Evolutionary conservation across 2,888 invertebrate genomes (phyloP).

Genomic region (Sicus ferrugineus): DNA sequence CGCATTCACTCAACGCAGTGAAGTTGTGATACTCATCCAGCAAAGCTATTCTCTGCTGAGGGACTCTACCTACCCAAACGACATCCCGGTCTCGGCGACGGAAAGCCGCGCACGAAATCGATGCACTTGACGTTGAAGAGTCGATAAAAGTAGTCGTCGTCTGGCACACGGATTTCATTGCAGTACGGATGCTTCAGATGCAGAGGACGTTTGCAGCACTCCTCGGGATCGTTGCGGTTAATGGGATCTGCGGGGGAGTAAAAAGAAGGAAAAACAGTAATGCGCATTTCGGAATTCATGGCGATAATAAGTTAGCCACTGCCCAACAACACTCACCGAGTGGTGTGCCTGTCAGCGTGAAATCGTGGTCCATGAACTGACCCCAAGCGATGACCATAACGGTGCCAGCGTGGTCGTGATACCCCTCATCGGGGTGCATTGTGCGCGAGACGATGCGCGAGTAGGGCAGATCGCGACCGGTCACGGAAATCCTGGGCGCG

Average conservation of each 20-base stretch:
- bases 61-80: conserved; percentile 73
- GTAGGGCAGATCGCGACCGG: conserved; percentile 79
- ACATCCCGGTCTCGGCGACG: conserved; percentile 86
- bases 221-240: conserved; percentile 89
- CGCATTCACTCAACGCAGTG: too few species aligned
- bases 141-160: conserved; percentile 90
- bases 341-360: conserved; percentile 87
- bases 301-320: background rate
- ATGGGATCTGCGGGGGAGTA: conserved; percentile 71
- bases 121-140: conserved; percentile 85
- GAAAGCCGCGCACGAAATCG: conserved; percentile 89
- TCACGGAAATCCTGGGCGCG: conserved; percentile 80
- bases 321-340: conserved; percentile 70
- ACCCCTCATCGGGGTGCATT: conserved; percentile 92
- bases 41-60: background rate
- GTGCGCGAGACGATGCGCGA: conserved; percentile 87
- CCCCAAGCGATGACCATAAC: conserved; percentile 92
- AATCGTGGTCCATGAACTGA: conserved; percentile 95
- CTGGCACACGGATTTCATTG: conserved; percentile 86
- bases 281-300: background rate
- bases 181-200: conserved; percentile 90
- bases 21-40: too few species aligned
- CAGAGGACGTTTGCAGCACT: conserved; percentile 83
- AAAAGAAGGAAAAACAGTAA: background rate
- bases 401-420: conserved; percentile 92